Percentiles rank a stretch among this genome's conserved stretches.
phyloP scores from a whole-genome alignment of 2,888 invertebrate genomes.

The Callyntrura guangdongensis region DNA sequence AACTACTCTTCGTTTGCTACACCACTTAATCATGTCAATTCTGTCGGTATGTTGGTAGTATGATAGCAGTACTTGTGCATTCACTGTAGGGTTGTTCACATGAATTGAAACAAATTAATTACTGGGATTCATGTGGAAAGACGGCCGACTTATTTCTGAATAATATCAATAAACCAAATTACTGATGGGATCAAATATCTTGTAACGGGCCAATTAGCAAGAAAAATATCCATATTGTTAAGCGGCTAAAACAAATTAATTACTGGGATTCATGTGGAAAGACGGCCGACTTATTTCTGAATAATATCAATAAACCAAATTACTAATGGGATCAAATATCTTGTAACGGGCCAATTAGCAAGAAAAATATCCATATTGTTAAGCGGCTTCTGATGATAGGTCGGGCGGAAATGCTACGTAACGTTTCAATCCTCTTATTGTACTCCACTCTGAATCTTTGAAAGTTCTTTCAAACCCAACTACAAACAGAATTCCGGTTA shows the following conservation, averaged over 20 bases:
- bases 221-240: neutral
- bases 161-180: neutral
- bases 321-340: conserved; percentile 9
- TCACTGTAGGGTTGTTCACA: neutral
- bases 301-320: neutral
- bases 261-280: neutral
- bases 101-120: conserved; percentile 43
- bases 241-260: conserved; percentile 22
- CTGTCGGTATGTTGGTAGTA: neutral
- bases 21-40: neutral
- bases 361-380: neutral
- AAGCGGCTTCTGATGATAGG: too few species aligned
- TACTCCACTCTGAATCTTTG: too few species aligned
- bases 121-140: neutral
- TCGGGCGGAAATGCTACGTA: too few species aligned
- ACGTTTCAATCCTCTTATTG: too few species aligned
- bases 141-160: conserved; percentile 1
- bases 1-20: neutral
- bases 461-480: too few species aligned
- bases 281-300: conserved; percentile 1
- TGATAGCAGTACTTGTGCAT: neutral
- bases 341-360: neutral
- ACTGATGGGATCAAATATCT: conserved; percentile 4
- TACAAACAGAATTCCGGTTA: too few species aligned
- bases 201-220: neutral